Evolutionary conservation across 2,888 invertebrate species (phyloP), one percentile per base, ranked within the genome.

Genomic region (Schizaphis graminum): DNA sequence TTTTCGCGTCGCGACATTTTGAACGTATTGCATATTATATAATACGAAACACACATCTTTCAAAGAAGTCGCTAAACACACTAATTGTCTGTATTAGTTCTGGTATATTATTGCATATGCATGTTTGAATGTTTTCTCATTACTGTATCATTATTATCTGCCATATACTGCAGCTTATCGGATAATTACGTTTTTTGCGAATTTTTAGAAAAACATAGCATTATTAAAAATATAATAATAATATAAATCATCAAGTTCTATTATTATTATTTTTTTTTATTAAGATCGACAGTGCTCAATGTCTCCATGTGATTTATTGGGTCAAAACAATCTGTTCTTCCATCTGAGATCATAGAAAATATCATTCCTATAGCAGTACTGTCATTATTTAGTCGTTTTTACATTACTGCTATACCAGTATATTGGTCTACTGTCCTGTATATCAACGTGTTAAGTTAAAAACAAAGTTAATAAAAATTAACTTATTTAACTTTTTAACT

Each of bases 71-170:
- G 49, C 49, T 13, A 28, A 61, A 61, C 24, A 61, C 21, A 61
- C 61, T 61, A 26, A 61, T 24, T 61, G 21, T 26, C 26, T 26
- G 61, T 61, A 61, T 77, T 77, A 7, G 35, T 77, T 77, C 13
- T 77, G 77, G 35, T 28, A 35, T 77, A 77, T 77, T 77, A 77
- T 77, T 16, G 35, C 77, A 77, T 77, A 7, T 3, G 28, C 35
- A 28, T n/a, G 35, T 77, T 35, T 77, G 77, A n/a, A 77, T 77
- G 35, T 77, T 77, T 77, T 77, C 77, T 77, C 77, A 77, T 77
- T 77, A 77, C 35, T 77, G n/a, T 49, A 49, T 49, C 49, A 1
- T 49, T 49, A 49, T 49, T 49, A 49, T 49, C 49, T 49, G 10
- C 28, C 44, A 47, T 61, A 61, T 61, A 77, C 13, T 77, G 35